phyloP scores from a whole-genome alignment of 2,113 vertebrate genomes.

The Zosterops lateralis region DNA sequence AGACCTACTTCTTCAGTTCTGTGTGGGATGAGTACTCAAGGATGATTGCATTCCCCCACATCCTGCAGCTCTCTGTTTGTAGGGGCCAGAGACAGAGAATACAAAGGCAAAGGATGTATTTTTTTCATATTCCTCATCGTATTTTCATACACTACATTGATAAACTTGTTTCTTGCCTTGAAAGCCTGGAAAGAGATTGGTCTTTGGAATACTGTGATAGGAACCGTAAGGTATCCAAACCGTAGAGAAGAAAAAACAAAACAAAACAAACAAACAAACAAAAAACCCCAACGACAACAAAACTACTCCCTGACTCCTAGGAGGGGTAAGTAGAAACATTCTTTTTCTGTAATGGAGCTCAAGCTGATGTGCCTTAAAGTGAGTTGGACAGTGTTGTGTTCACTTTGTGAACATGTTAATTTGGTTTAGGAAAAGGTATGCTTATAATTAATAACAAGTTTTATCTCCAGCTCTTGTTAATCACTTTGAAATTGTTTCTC shows the following conservation, averaged over 20 bases:
- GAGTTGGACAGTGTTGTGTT: neutral
- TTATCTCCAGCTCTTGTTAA: neutral
- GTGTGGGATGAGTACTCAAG: neutral
- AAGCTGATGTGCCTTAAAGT: neutral
- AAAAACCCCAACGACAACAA: accelerated
- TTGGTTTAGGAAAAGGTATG: neutral
- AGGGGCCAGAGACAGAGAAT: neutral
- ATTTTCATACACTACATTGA: neutral
- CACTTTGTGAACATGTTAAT: neutral
- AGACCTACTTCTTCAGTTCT: neutral
- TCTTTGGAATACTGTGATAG: neutral
- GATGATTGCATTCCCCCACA: neutral
- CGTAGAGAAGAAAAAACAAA: neutral
- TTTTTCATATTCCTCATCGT: neutral
- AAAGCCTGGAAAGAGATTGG: neutral
- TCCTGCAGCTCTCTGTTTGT: neutral
- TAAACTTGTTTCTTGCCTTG: neutral
- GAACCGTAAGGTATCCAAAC: neutral
- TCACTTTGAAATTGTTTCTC: neutral
- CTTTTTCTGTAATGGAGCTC: neutral
- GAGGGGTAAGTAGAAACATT: neutral
- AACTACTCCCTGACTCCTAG: neutral
- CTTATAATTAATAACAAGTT: neutral
- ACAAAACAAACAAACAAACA: too few relatives aligned
- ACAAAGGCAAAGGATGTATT: neutral